Evolutionary conservation across 1,140 invertebrate species (phyloP), one percentile per base, ranked within the genome.

Genomic region (Lutraria rhynchaena): DNA sequence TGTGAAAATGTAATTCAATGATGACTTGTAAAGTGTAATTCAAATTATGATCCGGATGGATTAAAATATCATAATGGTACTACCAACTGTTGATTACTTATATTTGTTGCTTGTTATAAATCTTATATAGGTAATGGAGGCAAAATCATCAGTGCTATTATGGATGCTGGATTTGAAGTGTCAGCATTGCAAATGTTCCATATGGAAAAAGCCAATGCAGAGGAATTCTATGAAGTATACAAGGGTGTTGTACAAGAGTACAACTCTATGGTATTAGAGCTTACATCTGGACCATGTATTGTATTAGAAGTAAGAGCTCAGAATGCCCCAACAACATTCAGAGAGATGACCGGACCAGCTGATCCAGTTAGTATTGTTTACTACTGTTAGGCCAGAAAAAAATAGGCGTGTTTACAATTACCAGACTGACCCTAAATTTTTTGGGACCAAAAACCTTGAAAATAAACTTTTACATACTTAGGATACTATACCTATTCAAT

Each of bases 161-260:
- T 95, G 58, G 94, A 95, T 65, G 94, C 94, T 55, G 95, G 95
- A 9, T 98, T 96, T 88, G 93, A 94, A 53, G 95, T 99, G 19
- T 95, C 95, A 3, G 96, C 96, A 5, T 92, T 98, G 19, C 81
- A 90, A 94, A 89, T 92, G 88, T 95, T 96, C 86, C 93, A 95
- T 83, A 93, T 98, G 86, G 96, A 96, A 83, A 90, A 95, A 85
- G 93, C 95, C 3, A 96, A 97, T 92, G 96, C 96, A 33, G 96
- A 96, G 88, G 96, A 98, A 92, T 98, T 99, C 93, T 95, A 96
- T 90, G 97, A 98, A 93, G 95, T 98, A 19, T 99, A 99, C 91
- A 97, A 97, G 92, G 89, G 88, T 9, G 90, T 91, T 3, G 87
- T 91, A 1, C 88, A 88, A 27, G 90, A 91, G 77, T 91, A 91